These are phyloP conservation scores for Papilio glaucus DNA, from an alignment of 1,140 invertebrate genomes.

Conservation along the genomic window DNA sequence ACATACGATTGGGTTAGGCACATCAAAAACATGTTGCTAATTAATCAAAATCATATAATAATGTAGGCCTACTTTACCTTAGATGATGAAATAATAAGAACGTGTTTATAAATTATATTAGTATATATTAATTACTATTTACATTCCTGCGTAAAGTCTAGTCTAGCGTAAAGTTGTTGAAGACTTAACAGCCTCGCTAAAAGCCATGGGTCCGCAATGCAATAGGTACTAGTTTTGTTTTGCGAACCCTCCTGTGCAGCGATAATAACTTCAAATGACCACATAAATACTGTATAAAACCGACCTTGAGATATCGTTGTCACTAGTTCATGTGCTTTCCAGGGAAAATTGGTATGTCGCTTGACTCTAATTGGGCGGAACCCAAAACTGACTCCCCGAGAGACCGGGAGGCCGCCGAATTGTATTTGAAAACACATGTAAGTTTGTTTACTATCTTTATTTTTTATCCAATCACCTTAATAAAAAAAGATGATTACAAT, in stretches of 20 bases:
- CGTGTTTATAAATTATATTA: too few relatives aligned
- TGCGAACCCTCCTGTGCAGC: neutral
- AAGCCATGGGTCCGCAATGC: neutral
- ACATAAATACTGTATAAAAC: neutral
- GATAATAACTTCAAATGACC: neutral
- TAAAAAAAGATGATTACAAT: too few relatives aligned
- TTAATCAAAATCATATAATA: too few relatives aligned
- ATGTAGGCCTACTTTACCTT: too few relatives aligned
- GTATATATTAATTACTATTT: too few relatives aligned
- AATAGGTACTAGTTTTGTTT: neutral
- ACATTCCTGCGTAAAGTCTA: too few relatives aligned
- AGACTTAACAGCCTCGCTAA: neutral
- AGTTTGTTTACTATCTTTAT: conserved; percentile 50
- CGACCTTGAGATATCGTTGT: too few relatives aligned
- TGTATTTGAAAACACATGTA: conserved; percentile 84
- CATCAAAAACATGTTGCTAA: too few relatives aligned
- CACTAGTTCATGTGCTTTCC: conserved; percentile 31
- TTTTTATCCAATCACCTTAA: neutral
- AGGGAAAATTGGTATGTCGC: conserved; percentile 86
- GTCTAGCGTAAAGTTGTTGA: too few relatives aligned
- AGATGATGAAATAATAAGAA: too few relatives aligned
- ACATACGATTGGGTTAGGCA: too few relatives aligned
- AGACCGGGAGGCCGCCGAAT: conserved; percentile 85
- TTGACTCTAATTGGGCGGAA: conserved; percentile 86
- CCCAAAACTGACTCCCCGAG: conserved; percentile 80